Percentiles rank a stretch among this genome's conserved stretches.
Evolutionary conservation across 2,113 vertebrate species (phyloP).

Genomic region (Elachura formosa): DNA sequence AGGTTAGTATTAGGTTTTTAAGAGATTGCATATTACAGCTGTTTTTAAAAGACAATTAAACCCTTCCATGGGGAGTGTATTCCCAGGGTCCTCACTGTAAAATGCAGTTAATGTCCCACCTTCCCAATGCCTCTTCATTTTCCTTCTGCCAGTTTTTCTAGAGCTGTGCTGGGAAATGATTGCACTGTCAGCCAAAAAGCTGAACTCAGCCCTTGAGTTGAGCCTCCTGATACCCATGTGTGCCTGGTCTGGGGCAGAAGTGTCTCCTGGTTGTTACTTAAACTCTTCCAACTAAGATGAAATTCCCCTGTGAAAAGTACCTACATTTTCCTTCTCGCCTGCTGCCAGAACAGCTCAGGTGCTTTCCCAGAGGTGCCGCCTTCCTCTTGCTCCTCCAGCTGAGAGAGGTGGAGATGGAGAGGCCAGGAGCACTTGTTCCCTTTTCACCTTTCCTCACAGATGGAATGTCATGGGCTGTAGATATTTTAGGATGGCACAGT

Average conservation of each 20-base stretch:
- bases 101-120: background rate
- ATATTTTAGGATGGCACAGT: background rate
- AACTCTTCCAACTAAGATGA: background rate
- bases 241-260: background rate
- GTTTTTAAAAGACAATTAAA: constrained; percentile 26
- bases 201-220: background rate
- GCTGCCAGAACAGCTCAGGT: background rate
- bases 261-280: background rate
- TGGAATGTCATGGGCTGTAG: background rate
- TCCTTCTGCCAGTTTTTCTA: background rate
- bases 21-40: background rate
- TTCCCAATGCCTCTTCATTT: background rate
- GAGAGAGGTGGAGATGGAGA: background rate
- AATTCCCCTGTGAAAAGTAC: background rate
- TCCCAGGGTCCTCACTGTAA: background rate
- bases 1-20: constrained; percentile 27
- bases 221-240: background rate
- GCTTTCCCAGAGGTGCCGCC: background rate
- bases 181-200: background rate
- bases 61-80: background rate
- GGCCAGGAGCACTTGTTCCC: background rate
- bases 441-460: background rate
- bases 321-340: background rate
- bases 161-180: background rate
- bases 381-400: background rate